A percentile compares a stretch with the other conserved stretches of the same genome.
Conservation (phyloP, 2,113 vertebrate genomes). For the Athene noctua region DNA sequence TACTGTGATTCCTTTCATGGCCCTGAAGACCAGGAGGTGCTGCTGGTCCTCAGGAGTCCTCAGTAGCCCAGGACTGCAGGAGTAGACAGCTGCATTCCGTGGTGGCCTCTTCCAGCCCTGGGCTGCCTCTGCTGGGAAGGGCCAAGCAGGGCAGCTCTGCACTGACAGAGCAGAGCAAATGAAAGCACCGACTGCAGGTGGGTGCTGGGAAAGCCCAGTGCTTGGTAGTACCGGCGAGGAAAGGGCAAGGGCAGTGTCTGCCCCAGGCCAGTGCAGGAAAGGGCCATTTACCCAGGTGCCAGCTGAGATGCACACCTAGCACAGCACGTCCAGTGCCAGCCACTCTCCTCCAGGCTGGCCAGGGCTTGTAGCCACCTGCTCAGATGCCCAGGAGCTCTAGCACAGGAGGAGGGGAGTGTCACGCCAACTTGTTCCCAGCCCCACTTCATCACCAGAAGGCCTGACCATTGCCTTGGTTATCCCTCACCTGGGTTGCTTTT, state of each 20-base stretch:
- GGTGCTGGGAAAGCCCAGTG: background rate
- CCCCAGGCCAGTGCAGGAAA: background rate
- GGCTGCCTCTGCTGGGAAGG: background rate
- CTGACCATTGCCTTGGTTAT: background rate
- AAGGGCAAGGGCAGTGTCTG: background rate
- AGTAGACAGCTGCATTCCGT: accelerated
- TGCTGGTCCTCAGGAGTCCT: background rate
- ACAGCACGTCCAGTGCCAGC: accelerated
- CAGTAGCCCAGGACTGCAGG: background rate
- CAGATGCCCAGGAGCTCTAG: background rate
- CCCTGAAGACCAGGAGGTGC: background rate
- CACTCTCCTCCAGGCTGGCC: background rate
- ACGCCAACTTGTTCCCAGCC: background rate
- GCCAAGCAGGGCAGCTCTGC: background rate
- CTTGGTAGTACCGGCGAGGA: background rate
- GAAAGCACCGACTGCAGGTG: background rate
- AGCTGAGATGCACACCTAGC: background rate
- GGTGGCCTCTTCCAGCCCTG: background rate
- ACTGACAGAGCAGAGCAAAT: background rate
- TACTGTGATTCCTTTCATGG: accelerated
- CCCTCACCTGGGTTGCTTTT: background rate
- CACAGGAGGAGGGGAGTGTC: background rate
- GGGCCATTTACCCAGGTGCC: background rate
- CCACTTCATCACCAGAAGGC: background rate
- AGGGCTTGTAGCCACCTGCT: background rate